Evolutionary conservation across 2,888 invertebrate species (phyloP).

Genomic region (Galeruca laticollis): DNA sequence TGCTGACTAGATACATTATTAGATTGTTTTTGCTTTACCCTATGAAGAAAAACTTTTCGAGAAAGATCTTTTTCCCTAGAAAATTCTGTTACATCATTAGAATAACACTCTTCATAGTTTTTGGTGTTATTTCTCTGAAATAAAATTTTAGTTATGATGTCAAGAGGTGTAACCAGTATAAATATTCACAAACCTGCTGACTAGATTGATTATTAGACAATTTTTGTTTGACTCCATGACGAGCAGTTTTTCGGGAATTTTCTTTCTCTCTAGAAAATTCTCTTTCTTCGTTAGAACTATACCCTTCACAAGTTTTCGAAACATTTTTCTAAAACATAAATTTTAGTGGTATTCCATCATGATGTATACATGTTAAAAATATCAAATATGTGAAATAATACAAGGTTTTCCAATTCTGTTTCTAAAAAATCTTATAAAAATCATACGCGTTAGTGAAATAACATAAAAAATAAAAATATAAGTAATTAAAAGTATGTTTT

Average conservation of each 20-base stretch:
- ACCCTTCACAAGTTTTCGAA: constrained; percentile 25
- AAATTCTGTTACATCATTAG: constrained; percentile 45
- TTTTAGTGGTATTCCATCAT: not conserved
- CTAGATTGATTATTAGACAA: constrained; percentile 50
- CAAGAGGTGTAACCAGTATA: not conserved
- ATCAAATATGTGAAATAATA: not conserved
- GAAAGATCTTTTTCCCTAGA: constrained; percentile 51
- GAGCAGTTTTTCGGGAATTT: constrained; percentile 50
- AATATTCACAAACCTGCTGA: constrained; percentile 44
- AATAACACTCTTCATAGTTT: constrained; percentile 34
- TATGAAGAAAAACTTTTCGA: constrained; percentile 50
- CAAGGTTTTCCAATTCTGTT: constrained; percentile 7
- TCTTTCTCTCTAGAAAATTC: constrained; percentile 51
- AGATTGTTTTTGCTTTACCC: constrained; percentile 46
- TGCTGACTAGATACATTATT: constrained; percentile 53
- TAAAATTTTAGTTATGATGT: not conserved
- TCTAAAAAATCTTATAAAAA: not conserved
- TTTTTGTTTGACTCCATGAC: constrained; percentile 46
- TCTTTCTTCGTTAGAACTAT: constrained; percentile 42
- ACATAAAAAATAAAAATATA: not conserved
- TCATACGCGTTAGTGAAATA: not conserved
- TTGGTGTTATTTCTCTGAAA: constrained; percentile 12
- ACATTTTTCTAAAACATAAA: constrained; percentile 15
- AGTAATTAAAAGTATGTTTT: not conserved
- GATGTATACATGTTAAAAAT: not conserved